phyloP scores from a whole-genome alignment of 1,140 invertebrate species.

The Thaumetopoea pityocampa region DNA sequence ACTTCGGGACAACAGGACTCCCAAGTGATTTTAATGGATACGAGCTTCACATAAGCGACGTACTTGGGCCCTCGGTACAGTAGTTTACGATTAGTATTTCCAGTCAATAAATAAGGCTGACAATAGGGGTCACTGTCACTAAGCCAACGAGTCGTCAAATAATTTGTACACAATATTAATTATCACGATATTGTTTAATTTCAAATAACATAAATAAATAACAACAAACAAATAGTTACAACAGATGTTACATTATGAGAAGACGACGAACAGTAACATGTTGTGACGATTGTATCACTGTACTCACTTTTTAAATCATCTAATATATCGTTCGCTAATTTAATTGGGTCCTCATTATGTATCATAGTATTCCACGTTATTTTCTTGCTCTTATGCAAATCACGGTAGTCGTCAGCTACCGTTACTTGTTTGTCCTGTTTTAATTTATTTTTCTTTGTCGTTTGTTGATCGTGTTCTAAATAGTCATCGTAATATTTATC shows the following conservation, averaged over 20 bases:
- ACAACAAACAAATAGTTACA: background rate
- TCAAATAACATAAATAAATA: constrained; percentile 2
- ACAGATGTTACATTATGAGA: background rate
- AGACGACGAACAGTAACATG: constrained; percentile 11
- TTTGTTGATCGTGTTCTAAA: no score
- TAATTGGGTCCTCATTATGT: background rate
- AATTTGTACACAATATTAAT: no score
- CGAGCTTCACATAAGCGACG: no score
- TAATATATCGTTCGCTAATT: constrained; percentile 7
- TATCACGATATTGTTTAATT: no score
- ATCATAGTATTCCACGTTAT: background rate
- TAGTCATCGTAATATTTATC: background rate
- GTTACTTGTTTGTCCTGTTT: background rate
- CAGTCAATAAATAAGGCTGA: no score
- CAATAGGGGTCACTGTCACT: no score
- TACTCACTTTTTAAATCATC: constrained; percentile 10
- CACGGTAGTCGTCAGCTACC: constrained; percentile 4
- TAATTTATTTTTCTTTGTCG: background rate
- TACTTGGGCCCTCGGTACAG: no score
- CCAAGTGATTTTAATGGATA: no score
- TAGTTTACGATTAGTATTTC: no score
- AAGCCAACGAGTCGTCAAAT: background rate
- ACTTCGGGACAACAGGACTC: no score
- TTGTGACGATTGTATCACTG: constrained; percentile 9
- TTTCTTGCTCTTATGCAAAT: constrained; percentile 2